phyloP scores from a whole-genome alignment of 2,113 vertebrate genomes.

The Oreochromis niloticus region DNA sequence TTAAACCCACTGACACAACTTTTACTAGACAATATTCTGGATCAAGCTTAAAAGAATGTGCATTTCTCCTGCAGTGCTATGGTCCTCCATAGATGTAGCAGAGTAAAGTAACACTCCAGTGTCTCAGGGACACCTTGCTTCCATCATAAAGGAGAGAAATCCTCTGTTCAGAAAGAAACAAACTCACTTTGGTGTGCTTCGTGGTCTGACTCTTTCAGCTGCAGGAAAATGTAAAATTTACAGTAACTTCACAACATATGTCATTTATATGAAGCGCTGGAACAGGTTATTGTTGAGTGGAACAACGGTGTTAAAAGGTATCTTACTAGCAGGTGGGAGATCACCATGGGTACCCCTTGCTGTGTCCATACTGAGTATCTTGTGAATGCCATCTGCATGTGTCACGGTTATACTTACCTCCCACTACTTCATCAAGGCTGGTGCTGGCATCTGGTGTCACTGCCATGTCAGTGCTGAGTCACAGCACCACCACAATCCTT shows the following conservation, averaged over 20 bases:
- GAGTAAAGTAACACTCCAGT: neutral
- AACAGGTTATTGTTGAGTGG: neutral
- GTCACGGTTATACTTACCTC: slow-evolving; percentile 62
- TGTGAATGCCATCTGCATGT: slow-evolving; percentile 33
- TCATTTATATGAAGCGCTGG: neutral
- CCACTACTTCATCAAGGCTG: slow-evolving; percentile 8
- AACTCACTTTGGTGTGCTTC: neutral
- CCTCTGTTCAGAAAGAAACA: neutral
- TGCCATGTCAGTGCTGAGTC: slow-evolving; percentile 52
- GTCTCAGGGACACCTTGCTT: neutral
- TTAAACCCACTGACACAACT: neutral
- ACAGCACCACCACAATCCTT: slow-evolving; percentile 10
- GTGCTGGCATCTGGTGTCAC: slow-evolving; percentile 41
- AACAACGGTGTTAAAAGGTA: neutral
- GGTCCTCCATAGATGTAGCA: neutral
- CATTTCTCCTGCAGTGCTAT: neutral
- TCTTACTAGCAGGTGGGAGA: neutral
- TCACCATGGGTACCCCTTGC: neutral
- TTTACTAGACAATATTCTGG: neutral
- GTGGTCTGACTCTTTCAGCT: neutral
- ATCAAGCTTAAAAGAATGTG: neutral
- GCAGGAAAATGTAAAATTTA: neutral
- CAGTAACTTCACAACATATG: neutral
- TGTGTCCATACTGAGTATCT: slow-evolving; percentile 10
- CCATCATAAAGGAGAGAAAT: neutral